phyloP scores from a whole-genome alignment of 1,140 invertebrate species.

The Harlomillsia oculata region DNA sequence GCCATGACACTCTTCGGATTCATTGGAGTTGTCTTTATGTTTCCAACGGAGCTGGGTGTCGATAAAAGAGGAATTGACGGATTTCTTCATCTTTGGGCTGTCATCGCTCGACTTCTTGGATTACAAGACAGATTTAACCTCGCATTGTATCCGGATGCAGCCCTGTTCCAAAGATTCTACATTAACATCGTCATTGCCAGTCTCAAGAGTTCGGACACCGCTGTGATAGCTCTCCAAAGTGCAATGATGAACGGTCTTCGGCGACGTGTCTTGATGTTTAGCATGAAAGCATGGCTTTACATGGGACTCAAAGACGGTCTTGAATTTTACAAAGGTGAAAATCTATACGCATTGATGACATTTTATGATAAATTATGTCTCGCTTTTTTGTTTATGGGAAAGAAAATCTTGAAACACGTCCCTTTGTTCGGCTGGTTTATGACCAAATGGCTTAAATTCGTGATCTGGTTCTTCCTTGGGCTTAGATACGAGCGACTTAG shows the following conservation, averaged over 20 bases:
- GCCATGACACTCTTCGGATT: slow-evolving; percentile 30
- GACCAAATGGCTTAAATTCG: too few species aligned
- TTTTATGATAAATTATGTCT: slow-evolving; percentile 6
- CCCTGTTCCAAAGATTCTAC: slow-evolving; percentile 16
- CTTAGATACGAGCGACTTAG: too few species aligned
- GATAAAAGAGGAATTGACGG: slow-evolving; percentile 19
- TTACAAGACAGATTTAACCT: slow-evolving; percentile 31
- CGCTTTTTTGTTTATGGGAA: too few species aligned
- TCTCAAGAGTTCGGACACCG: slow-evolving; percentile 21
- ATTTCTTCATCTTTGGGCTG: slow-evolving; percentile 27
- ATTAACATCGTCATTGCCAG: slow-evolving; percentile 15
- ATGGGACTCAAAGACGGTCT: not conserved
- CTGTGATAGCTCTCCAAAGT: slow-evolving; percentile 13
- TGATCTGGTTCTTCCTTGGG: too few species aligned
- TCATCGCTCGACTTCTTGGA: slow-evolving; percentile 23
- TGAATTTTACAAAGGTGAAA: slow-evolving; percentile 1
- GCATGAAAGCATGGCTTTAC: slow-evolving; percentile 3
- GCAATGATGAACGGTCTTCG: slow-evolving; percentile 2
- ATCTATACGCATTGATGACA: slow-evolving; percentile 6
- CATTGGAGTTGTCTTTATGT: slow-evolving; percentile 26
- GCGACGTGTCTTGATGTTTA: slow-evolving; percentile 4
- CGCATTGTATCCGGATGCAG: slow-evolving; percentile 17
- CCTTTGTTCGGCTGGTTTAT: too few species aligned
- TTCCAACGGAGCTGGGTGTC: slow-evolving; percentile 17
- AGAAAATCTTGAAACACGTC: too few species aligned